Conservation (phyloP, 2,888 invertebrate genomes). For the Vesta saturnalis region DNA sequence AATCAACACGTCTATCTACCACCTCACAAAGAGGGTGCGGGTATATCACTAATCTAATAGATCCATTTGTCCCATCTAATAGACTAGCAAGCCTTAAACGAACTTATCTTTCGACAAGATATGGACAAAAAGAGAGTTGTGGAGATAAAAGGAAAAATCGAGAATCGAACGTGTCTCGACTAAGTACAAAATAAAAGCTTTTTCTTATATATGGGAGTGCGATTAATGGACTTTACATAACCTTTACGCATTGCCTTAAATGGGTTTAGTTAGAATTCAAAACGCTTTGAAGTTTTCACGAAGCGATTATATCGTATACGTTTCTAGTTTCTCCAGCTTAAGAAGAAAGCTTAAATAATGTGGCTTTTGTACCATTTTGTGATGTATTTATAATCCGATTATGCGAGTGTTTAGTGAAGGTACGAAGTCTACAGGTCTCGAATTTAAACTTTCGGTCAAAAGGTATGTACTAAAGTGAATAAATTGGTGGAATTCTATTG, state of each 20-base stretch:
- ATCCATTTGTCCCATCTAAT: slow-evolving; percentile 53
- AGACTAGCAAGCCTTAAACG: slow-evolving; percentile 46
- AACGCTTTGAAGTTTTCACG: neutral
- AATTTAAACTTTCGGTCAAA: neutral
- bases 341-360: neutral
- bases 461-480: neutral
- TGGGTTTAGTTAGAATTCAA: no score
- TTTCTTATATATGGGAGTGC: neutral
- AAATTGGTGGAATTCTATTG: neutral
- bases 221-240: neutral
- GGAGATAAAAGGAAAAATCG: neutral
- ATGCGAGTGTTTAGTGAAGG: no score
- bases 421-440: neutral
- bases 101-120: slow-evolving; percentile 33
- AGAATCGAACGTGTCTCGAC: slow-evolving; percentile 3
- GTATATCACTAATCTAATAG: slow-evolving; percentile 54
- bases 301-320: neutral
- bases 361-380: neutral
- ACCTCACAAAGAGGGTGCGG: slow-evolving; percentile 38
- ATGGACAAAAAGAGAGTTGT: slow-evolving; percentile 26
- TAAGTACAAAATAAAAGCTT: neutral
- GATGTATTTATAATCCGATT: neutral
- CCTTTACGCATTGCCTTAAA: neutral
- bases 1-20: slow-evolving; percentile 42
- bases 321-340: no score